Evolutionary conservation across 2,888 invertebrate species (phyloP).

Genomic region (Polylopha cassiicola): DNA sequence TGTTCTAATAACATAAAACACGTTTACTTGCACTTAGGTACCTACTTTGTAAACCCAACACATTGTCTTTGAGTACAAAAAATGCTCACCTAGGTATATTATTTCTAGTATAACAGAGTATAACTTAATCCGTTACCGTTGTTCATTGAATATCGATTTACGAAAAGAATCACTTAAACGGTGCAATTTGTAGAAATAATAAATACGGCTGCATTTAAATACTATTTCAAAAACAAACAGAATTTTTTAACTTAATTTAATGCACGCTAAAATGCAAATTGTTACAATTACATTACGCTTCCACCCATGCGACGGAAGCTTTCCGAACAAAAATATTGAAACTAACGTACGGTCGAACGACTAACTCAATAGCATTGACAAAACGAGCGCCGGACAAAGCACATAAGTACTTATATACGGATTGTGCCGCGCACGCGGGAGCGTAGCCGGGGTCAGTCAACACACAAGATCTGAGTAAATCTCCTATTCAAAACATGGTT

Average conservation of each 20-base stretch:
- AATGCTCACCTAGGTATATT: too few relatives aligned
- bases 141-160: too few relatives aligned
- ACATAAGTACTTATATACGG: constrained; percentile 34
- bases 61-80: too few relatives aligned
- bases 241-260: constrained; percentile 5
- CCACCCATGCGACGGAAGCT: constrained; percentile 32
- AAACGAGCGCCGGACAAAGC: constrained; percentile 33
- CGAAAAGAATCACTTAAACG: too few relatives aligned
- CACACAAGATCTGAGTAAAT: constrained; percentile 31
- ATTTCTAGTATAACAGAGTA: too few relatives aligned
- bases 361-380: constrained; percentile 38
- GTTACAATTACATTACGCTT: constrained; percentile 31
- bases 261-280: constrained; percentile 29
- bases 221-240: too few relatives aligned
- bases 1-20: too few relatives aligned
- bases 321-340: constrained; percentile 40
- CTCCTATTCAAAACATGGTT: constrained; percentile 31
- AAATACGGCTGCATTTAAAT: too few relatives aligned
- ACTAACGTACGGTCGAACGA: constrained; percentile 31
- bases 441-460: constrained; percentile 29
- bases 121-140: too few relatives aligned
- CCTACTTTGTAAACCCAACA: too few relatives aligned
- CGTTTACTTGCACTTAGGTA: too few relatives aligned
- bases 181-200: too few relatives aligned
- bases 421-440: constrained; percentile 34